phyloP scores from a whole-genome alignment of 2,113 vertebrate genomes.

The zebrafish (Danio rerio) region GRCz12tu NC_133189.1:47806501-47807000 shows the following conservation, averaged over 20 bases:
- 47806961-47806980: conserved; percentile 57
- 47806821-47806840: conserved; percentile 20
- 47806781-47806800: background rate
- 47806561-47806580: background rate
- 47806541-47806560: background rate
- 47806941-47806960: conserved; percentile 46
- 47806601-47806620: background rate
- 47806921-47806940: conserved; percentile 49
- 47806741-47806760: conserved; percentile 11
- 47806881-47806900: background rate
- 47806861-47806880: conserved; percentile 36
- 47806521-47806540: background rate
- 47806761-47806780: background rate
- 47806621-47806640: background rate
- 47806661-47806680: background rate
- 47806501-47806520: background rate
- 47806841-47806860: conserved; percentile 52
- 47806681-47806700: background rate
- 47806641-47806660: background rate
- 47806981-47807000: conserved; percentile 39
- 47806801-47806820: conserved; percentile 46
- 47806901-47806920: conserved; percentile 37
- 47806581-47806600: conserved; percentile 1
- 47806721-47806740: conserved; percentile 8
- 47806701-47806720: no score